Conservation (phyloP, 2,888 invertebrate species). For the Steinernema carpocapsae region DNA sequence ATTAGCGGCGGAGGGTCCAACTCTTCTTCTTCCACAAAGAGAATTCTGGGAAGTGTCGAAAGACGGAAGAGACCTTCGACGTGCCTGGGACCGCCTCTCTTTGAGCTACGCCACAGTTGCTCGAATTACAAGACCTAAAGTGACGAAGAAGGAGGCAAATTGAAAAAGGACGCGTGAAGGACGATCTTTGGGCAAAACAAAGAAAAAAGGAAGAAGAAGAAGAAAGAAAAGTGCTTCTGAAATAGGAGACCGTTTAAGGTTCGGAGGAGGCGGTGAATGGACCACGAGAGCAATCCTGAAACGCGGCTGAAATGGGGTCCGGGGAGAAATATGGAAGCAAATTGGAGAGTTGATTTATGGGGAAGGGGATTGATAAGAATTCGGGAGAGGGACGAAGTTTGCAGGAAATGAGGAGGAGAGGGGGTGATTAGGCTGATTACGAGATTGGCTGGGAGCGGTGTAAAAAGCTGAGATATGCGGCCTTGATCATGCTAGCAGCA, state of each 20-base stretch:
- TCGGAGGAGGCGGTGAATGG: neutral
- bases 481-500: no score
- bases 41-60: neutral
- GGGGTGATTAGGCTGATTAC: no score
- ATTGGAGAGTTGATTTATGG: no score
- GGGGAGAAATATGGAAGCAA: no score
- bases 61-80: neutral
- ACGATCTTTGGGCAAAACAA: no score
- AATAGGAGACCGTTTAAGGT: conserved; percentile 15
- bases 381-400: neutral
- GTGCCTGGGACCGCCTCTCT: no score
- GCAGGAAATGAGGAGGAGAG: no score
- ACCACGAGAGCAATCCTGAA: no score
- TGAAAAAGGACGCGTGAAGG: neutral
- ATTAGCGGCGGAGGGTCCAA: conserved; percentile 3
- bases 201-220: neutral
- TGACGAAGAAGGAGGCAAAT: neutral
- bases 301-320: no score
- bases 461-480: no score
- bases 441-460: no score
- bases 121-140: conserved; percentile 1
- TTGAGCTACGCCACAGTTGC: no score
- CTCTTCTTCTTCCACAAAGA: neutral
- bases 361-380: neutral
- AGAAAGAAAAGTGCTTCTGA: neutral